Base-by-base conservation (phyloP, 1,140 invertebrate genomes). In the Gerris buenoi region DNA sequence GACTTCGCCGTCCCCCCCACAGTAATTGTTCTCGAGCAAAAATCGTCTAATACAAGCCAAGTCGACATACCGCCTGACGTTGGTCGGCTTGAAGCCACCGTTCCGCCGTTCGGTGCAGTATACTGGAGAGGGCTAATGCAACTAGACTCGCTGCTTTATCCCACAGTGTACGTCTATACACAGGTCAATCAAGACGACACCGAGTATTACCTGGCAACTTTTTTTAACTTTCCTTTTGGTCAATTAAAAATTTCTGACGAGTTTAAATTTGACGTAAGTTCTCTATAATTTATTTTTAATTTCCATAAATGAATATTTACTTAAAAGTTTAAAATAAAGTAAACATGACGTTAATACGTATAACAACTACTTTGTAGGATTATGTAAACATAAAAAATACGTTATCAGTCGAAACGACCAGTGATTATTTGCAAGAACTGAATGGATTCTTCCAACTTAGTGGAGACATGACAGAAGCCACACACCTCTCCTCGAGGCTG, bases 371-470 rank as follows among this genome's bases (percentile, higher is more conserved):
- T 5, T 77, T 77, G 18, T 77, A 85, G 73, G 81, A 86, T 74
- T 77, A 84, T 22, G 78, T 87, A 27, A 80, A 83, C 65, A 83
- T 88, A 67, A 80, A 80, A 23, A 89, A 90, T 77, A 80, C 82
- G 0, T 72, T 90, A 0, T 82, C 81, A 65, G 70, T 89, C 0
- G 77, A 78, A 46, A 85, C 86, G 0, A 86, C 87, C 0, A 89
- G 85, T 71, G 28, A 71, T 73, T 67, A 73, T 72, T 25, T 79
- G 81, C 25, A 80, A 80, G 65, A 81, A 85, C 69, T 22, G 87
- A 10, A 82, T 80, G 67, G 86, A 82, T 0, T 75, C 80, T 27
- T 84, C 83, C 69, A 79, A 82, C 1, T 82, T 22, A 46, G 22
- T 56, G 62, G 63, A 22, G 25, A 28, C 13, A 15, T 63, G 22